phyloP scores from a whole-genome alignment of 2,797 vertebrate species.

The Melanotaenia pygmaea region DNA sequence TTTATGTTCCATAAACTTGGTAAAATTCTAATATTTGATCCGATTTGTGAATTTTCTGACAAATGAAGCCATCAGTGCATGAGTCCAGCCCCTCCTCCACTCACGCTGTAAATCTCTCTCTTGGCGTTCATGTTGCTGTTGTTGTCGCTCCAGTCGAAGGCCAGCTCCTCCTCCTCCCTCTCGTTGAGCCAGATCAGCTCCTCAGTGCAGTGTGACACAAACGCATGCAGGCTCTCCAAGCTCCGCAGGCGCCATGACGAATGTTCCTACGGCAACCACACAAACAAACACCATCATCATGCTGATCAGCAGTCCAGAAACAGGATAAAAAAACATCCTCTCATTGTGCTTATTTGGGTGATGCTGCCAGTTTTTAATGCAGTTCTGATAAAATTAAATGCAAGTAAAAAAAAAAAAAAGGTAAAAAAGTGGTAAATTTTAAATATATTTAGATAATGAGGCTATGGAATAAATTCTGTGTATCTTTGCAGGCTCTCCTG shows the following conservation, averaged over 20 bases:
- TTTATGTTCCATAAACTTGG: background rate
- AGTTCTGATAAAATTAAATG: too few relatives aligned
- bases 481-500: too few relatives aligned
- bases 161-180: conserved; percentile 96
- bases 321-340: too few relatives aligned
- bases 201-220: conserved; percentile 92
- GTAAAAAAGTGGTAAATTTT: too few relatives aligned
- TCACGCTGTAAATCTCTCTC: conserved; percentile 90
- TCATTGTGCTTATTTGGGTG: too few relatives aligned
- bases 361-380: too few relatives aligned
- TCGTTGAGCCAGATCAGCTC: conserved; percentile 99
- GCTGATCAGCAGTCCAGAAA: conserved; percentile 33
- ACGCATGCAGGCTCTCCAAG: conserved; percentile 91
- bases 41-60: background rate
- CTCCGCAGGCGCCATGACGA: conserved; percentile 93
- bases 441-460: too few relatives aligned
- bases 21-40: background rate
- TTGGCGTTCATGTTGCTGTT: conserved; percentile 91
- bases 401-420: background rate
- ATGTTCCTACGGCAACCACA: conserved; percentile 87
- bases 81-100: conserved; percentile 47
- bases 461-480: too few relatives aligned
- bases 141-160: conserved; percentile 95
- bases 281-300: conserved; percentile 56
- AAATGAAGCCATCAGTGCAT: background rate